phyloP scores from a whole-genome alignment of 2,797 vertebrate species.

The Gorsachius magnificus region DNA sequence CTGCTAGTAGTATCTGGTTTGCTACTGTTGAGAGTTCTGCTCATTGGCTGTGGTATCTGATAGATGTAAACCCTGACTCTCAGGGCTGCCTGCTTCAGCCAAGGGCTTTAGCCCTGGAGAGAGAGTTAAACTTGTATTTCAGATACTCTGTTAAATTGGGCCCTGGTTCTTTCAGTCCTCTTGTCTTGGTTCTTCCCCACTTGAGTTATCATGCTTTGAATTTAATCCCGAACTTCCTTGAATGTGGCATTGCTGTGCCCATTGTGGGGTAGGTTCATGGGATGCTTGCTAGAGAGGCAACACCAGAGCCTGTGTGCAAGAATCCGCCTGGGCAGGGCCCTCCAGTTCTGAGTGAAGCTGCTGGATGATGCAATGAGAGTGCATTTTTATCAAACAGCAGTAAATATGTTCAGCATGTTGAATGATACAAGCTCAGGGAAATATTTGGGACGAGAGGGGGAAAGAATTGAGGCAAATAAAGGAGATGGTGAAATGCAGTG shows the following conservation, averaged over 20 bases:
- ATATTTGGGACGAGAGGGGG: neutral
- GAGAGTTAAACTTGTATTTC: neutral
- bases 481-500: neutral
- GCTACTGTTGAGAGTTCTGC: neutral
- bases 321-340: neutral
- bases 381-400: neutral
- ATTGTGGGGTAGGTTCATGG: neutral
- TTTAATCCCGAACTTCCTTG: neutral
- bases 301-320: neutral
- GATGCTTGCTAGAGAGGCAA: neutral
- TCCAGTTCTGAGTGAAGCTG: neutral
- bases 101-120: neutral
- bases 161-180: neutral
- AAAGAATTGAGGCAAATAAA: neutral
- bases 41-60: accelerated
- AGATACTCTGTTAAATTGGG: neutral
- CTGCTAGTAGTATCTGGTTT: neutral
- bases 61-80: accelerated
- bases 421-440: neutral
- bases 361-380: neutral
- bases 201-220: neutral
- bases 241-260: neutral
- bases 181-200: neutral
- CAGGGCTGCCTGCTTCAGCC: neutral
- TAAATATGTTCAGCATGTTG: neutral